Conservation (phyloP, 2,888 invertebrate genomes). For the Amiota minor region DNA sequence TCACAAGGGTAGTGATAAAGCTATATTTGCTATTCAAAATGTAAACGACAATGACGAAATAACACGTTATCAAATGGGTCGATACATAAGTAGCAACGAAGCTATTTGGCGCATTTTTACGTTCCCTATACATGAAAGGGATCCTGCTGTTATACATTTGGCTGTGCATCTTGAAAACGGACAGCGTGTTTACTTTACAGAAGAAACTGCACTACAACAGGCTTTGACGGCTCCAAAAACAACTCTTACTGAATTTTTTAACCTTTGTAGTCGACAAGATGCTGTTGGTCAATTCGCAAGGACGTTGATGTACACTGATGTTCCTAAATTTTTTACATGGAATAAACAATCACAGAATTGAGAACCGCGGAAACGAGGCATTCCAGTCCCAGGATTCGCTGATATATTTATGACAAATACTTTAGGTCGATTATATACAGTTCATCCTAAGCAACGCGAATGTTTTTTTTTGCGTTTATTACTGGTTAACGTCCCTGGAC, state of each 20-base stretch:
- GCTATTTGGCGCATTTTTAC: constrained; percentile 52
- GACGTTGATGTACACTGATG: constrained; percentile 35
- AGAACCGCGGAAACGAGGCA: constrained; percentile 53
- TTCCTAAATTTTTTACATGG: constrained; percentile 50
- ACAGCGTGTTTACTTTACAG: too few relatives aligned
- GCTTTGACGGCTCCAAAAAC: too few relatives aligned
- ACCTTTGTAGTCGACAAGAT: constrained; percentile 15
- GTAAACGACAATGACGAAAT: constrained; percentile 36
- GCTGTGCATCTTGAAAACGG: too few relatives aligned
- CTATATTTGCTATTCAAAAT: constrained; percentile 34
- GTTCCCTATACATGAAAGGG: too few relatives aligned
- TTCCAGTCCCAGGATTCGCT: constrained; percentile 40
- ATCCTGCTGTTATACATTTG: too few relatives aligned
- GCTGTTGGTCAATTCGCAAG: constrained; percentile 12
- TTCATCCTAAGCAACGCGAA: constrained; percentile 61
- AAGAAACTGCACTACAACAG: too few relatives aligned
- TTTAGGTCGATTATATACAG: constrained; percentile 61
- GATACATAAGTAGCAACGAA: constrained; percentile 41
- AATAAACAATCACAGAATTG: constrained; percentile 55
- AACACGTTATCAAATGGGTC: constrained; percentile 33
- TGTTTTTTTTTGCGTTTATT: constrained; percentile 51
- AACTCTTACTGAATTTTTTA: constrained; percentile 10
- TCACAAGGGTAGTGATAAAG: constrained; percentile 39
- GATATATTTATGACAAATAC: constrained; percentile 56
- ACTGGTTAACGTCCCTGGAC: constrained; percentile 46